Base-by-base conservation (phyloP, 2,797 vertebrate genomes). In the Etheostoma perlongum region DNA sequence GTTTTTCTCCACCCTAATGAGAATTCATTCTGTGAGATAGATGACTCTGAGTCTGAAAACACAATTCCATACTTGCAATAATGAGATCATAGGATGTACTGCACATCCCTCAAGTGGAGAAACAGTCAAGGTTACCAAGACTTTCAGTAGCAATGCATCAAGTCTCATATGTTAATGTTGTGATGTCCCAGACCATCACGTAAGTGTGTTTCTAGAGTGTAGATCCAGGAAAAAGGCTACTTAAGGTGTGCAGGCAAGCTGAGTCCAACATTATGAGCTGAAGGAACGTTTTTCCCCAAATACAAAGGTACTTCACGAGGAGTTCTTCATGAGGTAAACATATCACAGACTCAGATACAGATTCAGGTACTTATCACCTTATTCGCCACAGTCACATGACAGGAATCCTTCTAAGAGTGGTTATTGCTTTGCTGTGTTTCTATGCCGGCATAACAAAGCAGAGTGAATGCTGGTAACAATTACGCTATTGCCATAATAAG, bases 1-100 rank as follows among this genome's bases (percentile, higher is more conserved):
- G 79, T 60, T 86, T 92, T 88, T 85, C 87, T 87, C 88, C 85
- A 72, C 85, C 86, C 82, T 90, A 90, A 93, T 91, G 88, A 92
- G 85, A 89, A 87, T 91, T 88, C 82, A 83, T 88, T 82, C 87
- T 82, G 73, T 30, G 85, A 89, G 88, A 91, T 83, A 66, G 82
- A 92, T 90, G 89, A 93, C 84, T 87, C 88, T 30, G 30, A 88
- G 77, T 74, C 59, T 74, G 83, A 91, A 90, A 90, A 89, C 83
- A 87, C 84, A 88, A 90, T 91, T 90, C 80, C 82, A 85, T 72
- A 74, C 91, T 85, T 81, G 84, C 78, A 84, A 76, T 87, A 85
- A 89, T 92, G 92, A 92, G 89, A 90, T 94, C 91, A 92, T 88
- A 84, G 81, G 82, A 74, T 74, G 79, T 85, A 42, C 40, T 74